phyloP scores from a whole-genome alignment of 2,113 vertebrate species.

The Pituophis catenifer region DNA sequence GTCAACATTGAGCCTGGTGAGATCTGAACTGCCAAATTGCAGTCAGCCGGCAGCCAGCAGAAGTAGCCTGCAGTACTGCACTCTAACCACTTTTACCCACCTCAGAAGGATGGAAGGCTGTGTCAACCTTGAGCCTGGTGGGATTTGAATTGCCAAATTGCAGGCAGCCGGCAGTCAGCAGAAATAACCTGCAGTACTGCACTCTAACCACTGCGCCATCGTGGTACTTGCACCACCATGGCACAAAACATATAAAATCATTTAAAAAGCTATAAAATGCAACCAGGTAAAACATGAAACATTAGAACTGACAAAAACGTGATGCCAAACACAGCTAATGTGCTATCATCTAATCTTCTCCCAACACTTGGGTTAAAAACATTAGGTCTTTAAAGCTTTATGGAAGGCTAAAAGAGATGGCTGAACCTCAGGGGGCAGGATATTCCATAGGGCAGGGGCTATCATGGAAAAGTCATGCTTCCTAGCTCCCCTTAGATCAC shows the following conservation, averaged over 20 bases:
- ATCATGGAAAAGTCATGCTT: background rate
- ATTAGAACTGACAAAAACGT: background rate
- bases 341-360: background rate
- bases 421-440: background rate
- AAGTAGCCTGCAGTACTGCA: too few species aligned
- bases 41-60: too few species aligned
- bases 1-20: too few species aligned
- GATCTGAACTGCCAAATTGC: too few species aligned
- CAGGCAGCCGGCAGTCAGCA: too few species aligned
- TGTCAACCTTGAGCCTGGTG: too few species aligned
- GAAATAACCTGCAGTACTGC: too few species aligned
- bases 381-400: background rate
- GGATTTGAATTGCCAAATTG: too few species aligned
- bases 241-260: background rate
- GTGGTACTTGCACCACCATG: too few species aligned
- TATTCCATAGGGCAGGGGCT: background rate
- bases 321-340: background rate
- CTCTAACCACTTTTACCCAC: too few species aligned
- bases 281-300: background rate
- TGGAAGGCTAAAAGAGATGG: background rate
- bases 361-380: background rate
- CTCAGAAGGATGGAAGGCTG: too few species aligned
- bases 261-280: background rate
- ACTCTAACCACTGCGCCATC: too few species aligned
- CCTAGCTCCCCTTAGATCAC: background rate